Evolutionary conservation across 2,113 vertebrate species (phyloP).

Genomic region (Callopanchax toddi): DNA sequence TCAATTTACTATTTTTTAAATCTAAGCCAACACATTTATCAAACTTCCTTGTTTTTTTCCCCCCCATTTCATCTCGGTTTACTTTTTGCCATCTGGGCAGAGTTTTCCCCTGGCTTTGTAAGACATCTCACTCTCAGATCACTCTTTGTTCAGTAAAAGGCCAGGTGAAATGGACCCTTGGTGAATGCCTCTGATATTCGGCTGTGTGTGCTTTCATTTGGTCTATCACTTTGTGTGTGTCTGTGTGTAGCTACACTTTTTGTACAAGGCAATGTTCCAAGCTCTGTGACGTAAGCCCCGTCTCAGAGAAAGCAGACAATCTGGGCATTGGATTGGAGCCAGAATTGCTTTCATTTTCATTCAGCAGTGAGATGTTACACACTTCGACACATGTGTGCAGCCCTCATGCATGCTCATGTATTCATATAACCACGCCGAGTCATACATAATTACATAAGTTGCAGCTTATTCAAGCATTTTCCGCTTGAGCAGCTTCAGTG

Average conservation of each 20-base stretch:
- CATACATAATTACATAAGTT: conserved; percentile 24
- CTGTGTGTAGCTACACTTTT: conserved; percentile 26
- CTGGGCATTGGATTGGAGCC: conserved; percentile 58
- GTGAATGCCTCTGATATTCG: conserved; percentile 36
- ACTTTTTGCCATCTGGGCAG: conserved; percentile 16
- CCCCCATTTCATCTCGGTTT: conserved; percentile 1
- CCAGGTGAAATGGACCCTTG: conserved; percentile 57
- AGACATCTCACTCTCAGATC: conserved; percentile 46
- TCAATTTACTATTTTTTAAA: conserved; percentile 12
- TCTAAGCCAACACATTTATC: conserved; percentile 17
- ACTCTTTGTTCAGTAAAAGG: conserved; percentile 43
- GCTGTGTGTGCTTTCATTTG: conserved; percentile 31
- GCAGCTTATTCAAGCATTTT: not conserved
- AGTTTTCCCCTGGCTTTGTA: conserved; percentile 30
- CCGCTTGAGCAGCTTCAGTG: conserved; percentile 13
- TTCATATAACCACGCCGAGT: not conserved
- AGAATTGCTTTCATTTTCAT: conserved; percentile 59
- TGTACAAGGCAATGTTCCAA: conserved; percentile 52
- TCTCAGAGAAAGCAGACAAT: conserved; percentile 61
- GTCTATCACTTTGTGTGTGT: not conserved
- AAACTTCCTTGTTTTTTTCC: not conserved
- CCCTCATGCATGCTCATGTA: conserved; percentile 4
- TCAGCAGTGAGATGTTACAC: conserved; percentile 45
- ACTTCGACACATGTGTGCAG: conserved; percentile 21
- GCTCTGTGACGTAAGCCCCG: conserved; percentile 45